Evolutionary conservation across 2,888 invertebrate genomes (phyloP).

Genomic region (Linnaemya tessellans): DNA sequence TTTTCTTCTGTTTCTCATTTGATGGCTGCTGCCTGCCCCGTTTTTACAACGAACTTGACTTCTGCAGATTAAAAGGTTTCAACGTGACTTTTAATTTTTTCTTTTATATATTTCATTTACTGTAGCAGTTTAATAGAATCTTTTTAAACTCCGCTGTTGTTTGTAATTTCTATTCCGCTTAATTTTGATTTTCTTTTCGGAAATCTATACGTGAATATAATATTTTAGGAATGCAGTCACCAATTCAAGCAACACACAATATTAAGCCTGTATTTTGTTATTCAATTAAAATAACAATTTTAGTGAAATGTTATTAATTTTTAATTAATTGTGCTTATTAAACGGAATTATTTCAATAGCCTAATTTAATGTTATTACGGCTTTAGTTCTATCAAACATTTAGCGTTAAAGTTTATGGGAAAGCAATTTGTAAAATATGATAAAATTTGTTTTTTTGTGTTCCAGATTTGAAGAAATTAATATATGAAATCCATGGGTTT

Average conservation of each 20-base stretch:
- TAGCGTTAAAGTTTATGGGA: too few species aligned
- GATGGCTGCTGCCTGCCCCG: background rate
- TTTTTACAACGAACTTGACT: background rate
- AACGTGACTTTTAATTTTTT: conserved; percentile 57
- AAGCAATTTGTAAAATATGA: too few species aligned
- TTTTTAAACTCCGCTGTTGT: background rate
- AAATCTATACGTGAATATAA: background rate
- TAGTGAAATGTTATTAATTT: too few species aligned
- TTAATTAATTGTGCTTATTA: too few species aligned
- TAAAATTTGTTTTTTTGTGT: too few species aligned
- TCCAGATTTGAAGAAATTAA: too few species aligned
- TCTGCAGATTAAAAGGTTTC: conserved; percentile 22
- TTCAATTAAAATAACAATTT: too few species aligned
- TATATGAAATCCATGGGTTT: too few species aligned
- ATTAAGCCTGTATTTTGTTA: background rate
- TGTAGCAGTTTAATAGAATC: background rate
- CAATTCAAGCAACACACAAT: background rate
- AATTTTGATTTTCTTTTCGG: background rate
- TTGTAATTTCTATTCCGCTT: background rate
- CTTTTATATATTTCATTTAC: conserved; percentile 6
- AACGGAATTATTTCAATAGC: too few species aligned
- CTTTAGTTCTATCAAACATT: too few species aligned
- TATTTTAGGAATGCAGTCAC: background rate
- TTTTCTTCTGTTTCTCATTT: background rate
- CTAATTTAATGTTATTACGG: too few species aligned